Evolutionary conservation across 2,113 vertebrate species (phyloP), one percentile per base, ranked within the genome.

Genomic region (Martes martes): DNA sequence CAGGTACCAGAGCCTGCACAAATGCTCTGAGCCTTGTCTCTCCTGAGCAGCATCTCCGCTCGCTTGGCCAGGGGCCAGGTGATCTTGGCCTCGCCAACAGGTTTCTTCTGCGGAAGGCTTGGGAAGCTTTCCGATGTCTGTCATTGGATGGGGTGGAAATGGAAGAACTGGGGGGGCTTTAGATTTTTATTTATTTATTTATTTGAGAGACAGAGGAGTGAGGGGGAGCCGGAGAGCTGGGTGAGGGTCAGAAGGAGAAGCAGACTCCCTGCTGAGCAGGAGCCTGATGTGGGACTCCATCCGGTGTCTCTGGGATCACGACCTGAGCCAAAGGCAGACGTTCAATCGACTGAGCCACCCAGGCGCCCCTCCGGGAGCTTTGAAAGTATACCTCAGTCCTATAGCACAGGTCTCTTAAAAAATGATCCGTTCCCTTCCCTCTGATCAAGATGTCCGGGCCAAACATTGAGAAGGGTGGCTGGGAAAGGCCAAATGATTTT

Each of bases 401-500:
- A 31, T 91, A 91, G 69, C 81, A 11, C 3, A 0, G 3, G 36
- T 14, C 47, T 45, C 59, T 85, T 45, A 63, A 59, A 63, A 67
- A 52, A 69, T 94, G 73, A 88, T 11, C 47, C 63, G 71, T 97
- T 98, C 92, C 79, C 73, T 96, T 97, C 61, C 33, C 10, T 83
- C 82, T 81, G 91, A 78, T 97, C 95, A 73, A 7, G 91, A 74
- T 79, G 65, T 97, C 96, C 91, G 79, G 93, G 87, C 28, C 1
- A 10, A 52, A 57, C 61, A 18, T 93, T 86, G 55, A 24, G 24
- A 73, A 90, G 71, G 85, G 80, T 94, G 84, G 47, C 81, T 91
- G 89, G 93, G 97, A 90, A 92, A 95, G 94, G 90, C 86, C 88
- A 92, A 96, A 97, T 69, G 94, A 95, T 85, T 97, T 94, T 91